Base-by-base conservation (phyloP, 2,113 vertebrate genomes). In the Andinoacara biseriatus region DNA sequence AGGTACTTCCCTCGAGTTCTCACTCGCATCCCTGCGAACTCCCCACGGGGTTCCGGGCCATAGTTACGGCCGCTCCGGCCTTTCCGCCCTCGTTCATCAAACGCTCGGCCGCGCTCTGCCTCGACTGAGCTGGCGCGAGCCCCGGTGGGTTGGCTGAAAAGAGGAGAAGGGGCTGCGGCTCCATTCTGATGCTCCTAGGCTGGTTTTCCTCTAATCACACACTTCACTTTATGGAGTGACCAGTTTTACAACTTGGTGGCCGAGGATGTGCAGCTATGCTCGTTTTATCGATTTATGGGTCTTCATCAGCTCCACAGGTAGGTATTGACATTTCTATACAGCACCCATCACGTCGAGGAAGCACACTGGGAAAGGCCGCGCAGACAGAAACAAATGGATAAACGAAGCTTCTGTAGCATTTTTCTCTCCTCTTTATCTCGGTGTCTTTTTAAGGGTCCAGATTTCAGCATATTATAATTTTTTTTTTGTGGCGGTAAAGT, bases 141-240 rank as follows among this genome's bases (percentile, higher is more conserved):
- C 38, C 60, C 17, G 20, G 14, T 9, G 5, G 52, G 57, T 40
- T 2, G 62, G 74, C 26, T 33, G 29, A 46, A 62, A 67, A 78
- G 62, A 5, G 49, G 69, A 67, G 58, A 33, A 31, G 31, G 6
- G 38, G 63, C 59, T 2, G 77, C 9, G 1, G 35, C 76, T 76
- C 76, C 40, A 2, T 69, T 76, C 84, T 3, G 75, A 84, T 24
- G 59, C 82, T 76, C 59, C 22, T 29, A 56, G 75, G 72, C 65
- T 72, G 58, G 62, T 60, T 61, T 33, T 85, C n/a, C 65, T 90
- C 75, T 90, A 91, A 91, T 91, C 84, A 85, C 86, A 85, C 79
- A 86, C 90, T 92, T 86, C 82, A 57, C 79, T 91, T 91, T 92
- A 91, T 91, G 89, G 87, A 86, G 86, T 89, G 75, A 83, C 86